Conservation (phyloP, 2,113 vertebrate species). For the Sorex fumeus region DNA sequence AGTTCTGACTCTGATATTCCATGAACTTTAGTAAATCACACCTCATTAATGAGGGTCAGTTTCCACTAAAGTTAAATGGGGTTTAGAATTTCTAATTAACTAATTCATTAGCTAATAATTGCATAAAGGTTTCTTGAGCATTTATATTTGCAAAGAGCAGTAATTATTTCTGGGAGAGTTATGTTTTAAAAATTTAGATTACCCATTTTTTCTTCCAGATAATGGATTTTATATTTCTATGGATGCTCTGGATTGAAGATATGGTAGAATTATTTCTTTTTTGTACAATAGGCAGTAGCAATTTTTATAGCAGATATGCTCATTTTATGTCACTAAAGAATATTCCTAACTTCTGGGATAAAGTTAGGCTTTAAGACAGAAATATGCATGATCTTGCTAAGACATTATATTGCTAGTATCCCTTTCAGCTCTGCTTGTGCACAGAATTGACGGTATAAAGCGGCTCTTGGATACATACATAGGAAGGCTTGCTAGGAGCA, state of each 20-base stretch:
- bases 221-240: neutral
- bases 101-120: slow-evolving; percentile 1
- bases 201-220: slow-evolving; percentile 12
- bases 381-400: slow-evolving; percentile 27
- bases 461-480: neutral
- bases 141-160: neutral
- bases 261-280: slow-evolving; percentile 1
- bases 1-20: neutral
- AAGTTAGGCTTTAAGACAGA: neutral
- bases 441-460: neutral
- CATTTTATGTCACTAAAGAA: slow-evolving; percentile 40
- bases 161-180: neutral
- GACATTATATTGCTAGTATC: neutral
- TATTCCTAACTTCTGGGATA: neutral
- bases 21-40: neutral
- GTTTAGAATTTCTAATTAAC: neutral
- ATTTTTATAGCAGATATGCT: neutral
- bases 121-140: neutral
- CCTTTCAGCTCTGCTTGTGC: neutral
- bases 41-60: neutral
- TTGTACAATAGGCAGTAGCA: neutral
- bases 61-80: neutral
- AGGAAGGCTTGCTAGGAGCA: neutral
- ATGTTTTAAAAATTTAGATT: neutral
- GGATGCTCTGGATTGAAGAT: neutral